Evolutionary conservation across 2,888 invertebrate species (phyloP).

Genomic region (Glaucopsyche alexis): DNA sequence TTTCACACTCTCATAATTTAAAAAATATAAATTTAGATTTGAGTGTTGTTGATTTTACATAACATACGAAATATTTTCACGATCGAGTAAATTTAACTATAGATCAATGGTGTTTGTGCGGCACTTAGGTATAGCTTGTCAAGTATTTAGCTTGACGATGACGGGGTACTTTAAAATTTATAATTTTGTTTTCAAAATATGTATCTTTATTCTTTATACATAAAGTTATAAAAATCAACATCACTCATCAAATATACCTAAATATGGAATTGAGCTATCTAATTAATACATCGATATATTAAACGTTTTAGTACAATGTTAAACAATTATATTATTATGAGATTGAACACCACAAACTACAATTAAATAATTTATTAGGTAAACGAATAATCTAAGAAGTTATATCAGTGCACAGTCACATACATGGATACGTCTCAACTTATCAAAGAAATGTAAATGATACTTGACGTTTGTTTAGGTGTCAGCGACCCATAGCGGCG

Average conservation of each 20-base stretch:
- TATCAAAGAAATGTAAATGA: background rate
- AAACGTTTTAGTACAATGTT: constrained; percentile 25
- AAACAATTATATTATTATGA: constrained; percentile 53
- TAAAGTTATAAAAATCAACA: constrained; percentile 29
- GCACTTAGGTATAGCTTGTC: too few species aligned
- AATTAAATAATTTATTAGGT: constrained; percentile 42
- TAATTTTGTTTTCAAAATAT: too few species aligned
- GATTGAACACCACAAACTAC: constrained; percentile 66
- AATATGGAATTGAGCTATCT: constrained; percentile 59
- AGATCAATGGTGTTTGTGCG: too few species aligned
- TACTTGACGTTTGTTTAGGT: background rate
- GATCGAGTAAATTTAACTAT: too few species aligned
- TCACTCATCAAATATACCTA: constrained; percentile 25
- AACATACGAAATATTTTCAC: background rate
- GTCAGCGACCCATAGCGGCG: background rate
- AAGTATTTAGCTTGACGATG: too few species aligned
- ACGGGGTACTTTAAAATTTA: too few species aligned
- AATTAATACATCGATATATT: constrained; percentile 33
- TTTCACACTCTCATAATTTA: background rate
- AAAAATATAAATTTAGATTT: background rate
- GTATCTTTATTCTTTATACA: background rate
- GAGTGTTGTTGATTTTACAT: background rate
- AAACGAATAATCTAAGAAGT: constrained; percentile 33
- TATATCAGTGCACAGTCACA: constrained; percentile 36
- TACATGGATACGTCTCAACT: background rate